Percentiles rank a stretch among this genome's conserved stretches.
Evolutionary conservation across 2,113 vertebrate species (phyloP).

Genomic region (Gallinago jamesoni): DNA sequence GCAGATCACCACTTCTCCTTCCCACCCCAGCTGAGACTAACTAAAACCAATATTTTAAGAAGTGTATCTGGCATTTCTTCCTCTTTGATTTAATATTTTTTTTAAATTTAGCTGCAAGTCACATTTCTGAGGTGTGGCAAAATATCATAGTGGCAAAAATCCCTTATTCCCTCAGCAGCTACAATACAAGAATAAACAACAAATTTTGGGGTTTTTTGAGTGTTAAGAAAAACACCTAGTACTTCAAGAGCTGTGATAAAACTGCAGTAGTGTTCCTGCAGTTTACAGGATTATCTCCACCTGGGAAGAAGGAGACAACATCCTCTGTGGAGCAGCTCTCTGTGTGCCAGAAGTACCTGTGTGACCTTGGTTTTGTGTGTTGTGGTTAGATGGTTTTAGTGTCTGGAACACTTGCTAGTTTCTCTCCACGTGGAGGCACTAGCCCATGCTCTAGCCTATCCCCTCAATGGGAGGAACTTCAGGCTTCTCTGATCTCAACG

Average conservation of each 20-base stretch:
- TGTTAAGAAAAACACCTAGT: background rate
- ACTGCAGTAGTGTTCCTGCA: background rate
- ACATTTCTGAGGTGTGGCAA: background rate
- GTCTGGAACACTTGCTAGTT: background rate
- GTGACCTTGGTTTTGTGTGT: background rate
- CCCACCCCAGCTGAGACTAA: background rate
- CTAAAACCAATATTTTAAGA: background rate
- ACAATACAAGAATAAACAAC: background rate
- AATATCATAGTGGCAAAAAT: background rate
- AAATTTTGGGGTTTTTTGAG: rapidly evolving
- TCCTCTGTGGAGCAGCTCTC: background rate
- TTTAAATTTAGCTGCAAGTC: background rate
- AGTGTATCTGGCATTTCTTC: background rate
- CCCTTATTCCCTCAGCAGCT: rapidly evolving
- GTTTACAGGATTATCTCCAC: background rate
- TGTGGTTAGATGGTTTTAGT: background rate
- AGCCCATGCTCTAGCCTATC: background rate
- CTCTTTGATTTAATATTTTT: too few species aligned
- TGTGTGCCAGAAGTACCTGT: background rate
- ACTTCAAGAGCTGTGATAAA: background rate
- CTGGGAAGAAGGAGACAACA: background rate
- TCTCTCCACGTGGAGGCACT: background rate
- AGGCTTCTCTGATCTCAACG: background rate
- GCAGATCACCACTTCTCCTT: background rate
- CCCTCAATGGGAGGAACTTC: background rate